Evolutionary conservation across 2,888 invertebrate genomes (phyloP).

Genomic region (Pandemis cinnamomeana): DNA sequence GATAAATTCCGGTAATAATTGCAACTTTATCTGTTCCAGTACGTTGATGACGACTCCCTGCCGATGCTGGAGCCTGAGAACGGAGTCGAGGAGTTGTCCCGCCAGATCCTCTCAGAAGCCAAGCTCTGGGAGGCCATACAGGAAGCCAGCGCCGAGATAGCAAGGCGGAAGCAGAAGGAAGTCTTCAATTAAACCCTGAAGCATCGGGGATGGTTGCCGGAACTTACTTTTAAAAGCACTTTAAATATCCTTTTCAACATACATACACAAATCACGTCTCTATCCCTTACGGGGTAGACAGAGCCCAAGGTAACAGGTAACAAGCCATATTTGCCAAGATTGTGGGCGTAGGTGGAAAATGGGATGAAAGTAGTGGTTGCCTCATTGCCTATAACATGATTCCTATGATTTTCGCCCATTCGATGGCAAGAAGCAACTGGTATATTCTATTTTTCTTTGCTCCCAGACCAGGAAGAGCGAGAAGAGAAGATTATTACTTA

Average conservation of each 20-base stretch:
- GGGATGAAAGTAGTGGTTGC: too few relatives aligned
- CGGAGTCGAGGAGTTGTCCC: conserved; percentile 89
- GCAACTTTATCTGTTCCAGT: conserved; percentile 54
- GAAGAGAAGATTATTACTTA: too few relatives aligned
- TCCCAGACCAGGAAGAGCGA: too few relatives aligned
- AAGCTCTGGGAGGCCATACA: conserved; percentile 92
- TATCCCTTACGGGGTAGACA: too few relatives aligned
- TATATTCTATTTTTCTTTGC: too few relatives aligned
- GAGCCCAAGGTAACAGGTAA: too few relatives aligned
- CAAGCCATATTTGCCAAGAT: too few relatives aligned
- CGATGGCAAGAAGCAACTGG: too few relatives aligned
- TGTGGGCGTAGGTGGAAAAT: too few relatives aligned
- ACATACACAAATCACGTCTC: not conserved
- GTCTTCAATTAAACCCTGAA: conserved; percentile 52
- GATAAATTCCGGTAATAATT: not conserved
- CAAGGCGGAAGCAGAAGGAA: conserved; percentile 85
- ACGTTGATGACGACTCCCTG: conserved; percentile 84
- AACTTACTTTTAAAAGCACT: not conserved
- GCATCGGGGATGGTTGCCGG: conserved; percentile 17
- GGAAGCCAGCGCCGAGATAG: conserved; percentile 89
- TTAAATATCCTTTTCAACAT: not conserved
- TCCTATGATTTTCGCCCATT: too few relatives aligned
- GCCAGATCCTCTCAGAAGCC: conserved; percentile 92
- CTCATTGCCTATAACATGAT: too few relatives aligned
- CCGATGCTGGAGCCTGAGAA: conserved; percentile 88